Base-by-base conservation (phyloP, 1,140 invertebrate species). In the Mamestra configurata region DNA sequence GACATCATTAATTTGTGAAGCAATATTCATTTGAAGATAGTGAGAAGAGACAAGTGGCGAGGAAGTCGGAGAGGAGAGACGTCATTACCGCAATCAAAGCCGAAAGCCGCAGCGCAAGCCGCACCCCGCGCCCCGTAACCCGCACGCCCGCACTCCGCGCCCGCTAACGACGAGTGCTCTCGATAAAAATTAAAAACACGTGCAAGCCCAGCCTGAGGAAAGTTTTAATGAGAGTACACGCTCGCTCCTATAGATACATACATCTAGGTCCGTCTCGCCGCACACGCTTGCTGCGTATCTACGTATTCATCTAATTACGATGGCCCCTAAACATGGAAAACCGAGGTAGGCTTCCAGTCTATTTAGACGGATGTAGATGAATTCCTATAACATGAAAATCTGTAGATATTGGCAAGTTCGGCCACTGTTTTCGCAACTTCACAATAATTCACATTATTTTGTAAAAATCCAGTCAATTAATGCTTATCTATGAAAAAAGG, bases 101-200 rank as follows among this genome's bases (percentile, higher is more conserved):
- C 77, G 88, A 82, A 89, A 90, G 86, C 89, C 91, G 88, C 90
- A 91, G 84, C n/a, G n/a, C n/a, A n/a, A n/a, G n/a, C n/a, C n/a
- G n/a, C n/a, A n/a, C n/a, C n/a, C n/a, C n/a, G n/a, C n/a, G n/a
- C 82, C 81, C 82, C 80, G 20, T 27, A n/a, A n/a, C n/a, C 75
- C 72, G 13, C 18, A 7, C 82, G 78, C 84, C 84, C 84, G 27
- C 27, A 31, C 5, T 5, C 83, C 85, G 85, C 82, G 82, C 83
- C 84, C 84, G 89, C 90, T 92, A 92, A 93, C 92, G 91, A 93
- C 85, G 90, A 95, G 93, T 88, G 92, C 93, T 95, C 93, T 95
- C 93, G 92, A 95, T 95, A 95, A 94, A 95, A 95, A 95, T 94
- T 95, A 95, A 95, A 95, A 95, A 95, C 93, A 94, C 93, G 93